phyloP scores from a whole-genome alignment of 2,113 vertebrate genomes.

The Symphodus melops region DNA sequence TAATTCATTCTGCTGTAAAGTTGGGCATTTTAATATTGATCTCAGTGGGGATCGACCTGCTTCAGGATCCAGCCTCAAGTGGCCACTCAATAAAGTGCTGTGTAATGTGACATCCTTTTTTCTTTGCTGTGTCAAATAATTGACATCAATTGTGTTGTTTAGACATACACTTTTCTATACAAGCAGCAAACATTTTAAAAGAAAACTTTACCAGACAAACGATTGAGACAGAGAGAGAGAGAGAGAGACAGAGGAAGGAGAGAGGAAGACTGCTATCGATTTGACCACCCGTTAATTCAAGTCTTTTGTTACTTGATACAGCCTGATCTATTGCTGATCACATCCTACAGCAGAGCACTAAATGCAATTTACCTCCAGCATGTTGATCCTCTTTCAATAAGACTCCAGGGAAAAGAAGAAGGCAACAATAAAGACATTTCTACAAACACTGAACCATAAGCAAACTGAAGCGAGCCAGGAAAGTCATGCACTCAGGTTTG shows the following conservation, averaged over 20 bases:
- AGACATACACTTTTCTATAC: neutral
- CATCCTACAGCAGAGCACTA: slow-evolving; percentile 56
- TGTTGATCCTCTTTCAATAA: slow-evolving; percentile 69
- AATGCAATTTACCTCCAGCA: slow-evolving; percentile 54
- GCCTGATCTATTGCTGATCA: slow-evolving; percentile 67
- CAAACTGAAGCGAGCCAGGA: slow-evolving; percentile 14
- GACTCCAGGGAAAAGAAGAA: slow-evolving; percentile 60
- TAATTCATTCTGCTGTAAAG: no score
- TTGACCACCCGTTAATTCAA: slow-evolving; percentile 69
- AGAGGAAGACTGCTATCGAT: slow-evolving; percentile 64
- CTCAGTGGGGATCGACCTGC: no score
- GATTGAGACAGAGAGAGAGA: slow-evolving; percentile 15
- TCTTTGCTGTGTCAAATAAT: no score
- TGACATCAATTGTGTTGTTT: neutral
- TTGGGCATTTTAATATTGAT: no score
- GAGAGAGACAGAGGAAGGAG: neutral
- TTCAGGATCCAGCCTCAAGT: no score
- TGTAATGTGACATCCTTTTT: no score
- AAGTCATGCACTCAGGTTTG: neutral
- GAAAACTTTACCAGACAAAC: neutral
- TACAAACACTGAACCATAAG: slow-evolving; percentile 26
- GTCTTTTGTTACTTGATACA: slow-evolving; percentile 74
- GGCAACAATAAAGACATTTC: slow-evolving; percentile 29
- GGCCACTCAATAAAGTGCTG: no score
- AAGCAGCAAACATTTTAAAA: neutral